These are phyloP conservation scores for Erethizon dorsatum DNA, from an alignment of 2,797 vertebrate species.

Conservation along the genomic window DNA sequence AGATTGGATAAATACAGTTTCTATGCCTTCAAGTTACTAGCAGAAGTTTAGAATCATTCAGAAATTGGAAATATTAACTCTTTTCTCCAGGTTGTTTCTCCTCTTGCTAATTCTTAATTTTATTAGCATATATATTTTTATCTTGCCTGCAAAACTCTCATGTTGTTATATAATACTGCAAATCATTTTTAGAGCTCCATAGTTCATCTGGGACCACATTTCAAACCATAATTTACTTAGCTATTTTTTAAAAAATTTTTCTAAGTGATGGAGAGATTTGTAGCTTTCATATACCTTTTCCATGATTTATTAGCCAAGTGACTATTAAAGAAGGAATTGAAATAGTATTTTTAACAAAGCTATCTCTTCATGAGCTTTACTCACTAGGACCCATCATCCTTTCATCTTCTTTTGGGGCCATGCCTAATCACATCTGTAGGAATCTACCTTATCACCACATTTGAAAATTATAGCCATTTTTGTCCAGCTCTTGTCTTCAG, in stretches of 20 bases:
- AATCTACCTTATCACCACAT: background rate
- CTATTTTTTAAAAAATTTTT: background rate
- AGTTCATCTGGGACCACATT: background rate
- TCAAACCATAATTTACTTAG: background rate
- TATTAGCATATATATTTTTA: background rate
- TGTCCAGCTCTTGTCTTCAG: background rate
- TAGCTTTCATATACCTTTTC: background rate
- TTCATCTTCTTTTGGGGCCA: conserved; percentile 18
- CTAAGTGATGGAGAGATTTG: background rate
- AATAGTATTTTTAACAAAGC: conserved; percentile 30
- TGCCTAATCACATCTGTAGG: background rate
- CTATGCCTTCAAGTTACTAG: background rate
- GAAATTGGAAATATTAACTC: background rate
- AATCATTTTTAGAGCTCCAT: background rate
- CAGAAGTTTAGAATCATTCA: background rate
- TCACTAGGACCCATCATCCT: background rate
- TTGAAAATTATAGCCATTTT: conserved; percentile 28
- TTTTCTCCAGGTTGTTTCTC: background rate
- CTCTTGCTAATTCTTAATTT: background rate
- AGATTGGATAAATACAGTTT: conserved; percentile 14
- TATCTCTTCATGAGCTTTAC: background rate
- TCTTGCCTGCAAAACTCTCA: background rate
- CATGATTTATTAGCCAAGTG: background rate
- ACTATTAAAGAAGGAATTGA: conserved; percentile 40
- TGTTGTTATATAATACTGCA: conserved; percentile 7